Conservation (phyloP, 2,888 invertebrate species). For the Aplocera efformata region DNA sequence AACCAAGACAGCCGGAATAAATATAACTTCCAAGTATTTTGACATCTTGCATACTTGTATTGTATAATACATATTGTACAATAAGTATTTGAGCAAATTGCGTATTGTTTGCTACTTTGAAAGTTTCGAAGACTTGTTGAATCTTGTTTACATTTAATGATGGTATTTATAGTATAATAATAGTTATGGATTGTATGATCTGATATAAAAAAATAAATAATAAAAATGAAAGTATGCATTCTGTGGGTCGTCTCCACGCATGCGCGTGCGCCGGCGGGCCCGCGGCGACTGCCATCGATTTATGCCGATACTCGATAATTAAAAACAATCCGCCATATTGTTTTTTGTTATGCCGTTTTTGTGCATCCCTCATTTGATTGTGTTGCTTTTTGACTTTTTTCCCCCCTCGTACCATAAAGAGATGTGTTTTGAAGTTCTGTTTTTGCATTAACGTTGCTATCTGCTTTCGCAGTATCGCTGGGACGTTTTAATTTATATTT, state of each 20-base stretch:
- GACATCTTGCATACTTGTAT: no score
- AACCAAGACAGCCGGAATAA: no score
- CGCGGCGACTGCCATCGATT: conserved; percentile 77
- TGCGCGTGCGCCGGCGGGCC: conserved; percentile 59
- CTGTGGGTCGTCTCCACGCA: conserved; percentile 37
- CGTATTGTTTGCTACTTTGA: no score
- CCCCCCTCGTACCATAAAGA: conserved; percentile 49
- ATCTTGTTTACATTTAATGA: no score
- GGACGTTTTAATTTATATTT: conserved; percentile 76
- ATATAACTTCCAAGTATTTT: no score
- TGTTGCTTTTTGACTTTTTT: conserved; percentile 63
- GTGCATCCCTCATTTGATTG: conserved; percentile 79
- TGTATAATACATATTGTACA: no score
- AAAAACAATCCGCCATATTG: conserved; percentile 80
- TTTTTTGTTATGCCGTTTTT: conserved; percentile 64
- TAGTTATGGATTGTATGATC: no score
- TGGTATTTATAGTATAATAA: no score
- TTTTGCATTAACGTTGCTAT: conserved; percentile 63
- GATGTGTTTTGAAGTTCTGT: conserved; percentile 33
- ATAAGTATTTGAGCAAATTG: no score
- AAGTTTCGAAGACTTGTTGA: no score
- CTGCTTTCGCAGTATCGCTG: conserved; percentile 54
- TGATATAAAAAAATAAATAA: no score
- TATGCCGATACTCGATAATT: conserved; percentile 81
- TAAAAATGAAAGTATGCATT: no score